Percentiles rank a stretch among this genome's conserved stretches.
Evolutionary conservation across 2,113 vertebrate genomes (phyloP).

Genomic region (Agelaius tricolor): DNA sequence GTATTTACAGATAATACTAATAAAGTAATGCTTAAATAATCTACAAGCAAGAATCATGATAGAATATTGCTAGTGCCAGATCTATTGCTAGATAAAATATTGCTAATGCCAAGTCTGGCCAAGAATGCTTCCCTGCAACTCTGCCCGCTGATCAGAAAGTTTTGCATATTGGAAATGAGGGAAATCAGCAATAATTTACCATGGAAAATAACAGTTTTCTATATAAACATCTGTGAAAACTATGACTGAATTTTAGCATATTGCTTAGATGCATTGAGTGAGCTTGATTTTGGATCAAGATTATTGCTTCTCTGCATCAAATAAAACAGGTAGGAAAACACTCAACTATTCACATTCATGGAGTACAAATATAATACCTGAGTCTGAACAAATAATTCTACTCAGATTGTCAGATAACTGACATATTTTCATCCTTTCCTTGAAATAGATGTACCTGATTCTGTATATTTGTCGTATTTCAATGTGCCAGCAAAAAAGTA

Average conservation of each 20-base stretch:
- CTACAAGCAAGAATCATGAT: not conserved
- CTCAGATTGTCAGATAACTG: not conserved
- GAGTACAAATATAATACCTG: not conserved
- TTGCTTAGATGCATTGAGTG: not conserved
- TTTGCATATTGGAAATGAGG: not conserved
- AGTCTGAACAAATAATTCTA: not conserved
- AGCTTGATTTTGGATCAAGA: not conserved
- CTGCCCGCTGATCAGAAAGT: not conserved
- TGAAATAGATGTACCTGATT: not conserved
- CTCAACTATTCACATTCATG: not conserved
- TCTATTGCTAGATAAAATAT: not conserved
- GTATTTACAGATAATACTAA: not conserved
- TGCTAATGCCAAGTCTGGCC: not conserved
- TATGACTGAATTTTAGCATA: not conserved
- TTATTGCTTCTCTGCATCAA: not conserved
- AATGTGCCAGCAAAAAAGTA: not conserved
- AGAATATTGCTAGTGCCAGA: not conserved
- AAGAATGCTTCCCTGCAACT: not conserved
- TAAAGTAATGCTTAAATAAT: not conserved
- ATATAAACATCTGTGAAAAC: not conserved
- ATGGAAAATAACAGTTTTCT: not conserved
- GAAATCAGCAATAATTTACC: not conserved
- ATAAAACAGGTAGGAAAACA: not conserved
- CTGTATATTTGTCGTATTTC: not conserved
- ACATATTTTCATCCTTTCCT: not conserved